Base-by-base conservation (phyloP, 1,140 invertebrate genomes). In the Amphibalanus amphitrite region DNA sequence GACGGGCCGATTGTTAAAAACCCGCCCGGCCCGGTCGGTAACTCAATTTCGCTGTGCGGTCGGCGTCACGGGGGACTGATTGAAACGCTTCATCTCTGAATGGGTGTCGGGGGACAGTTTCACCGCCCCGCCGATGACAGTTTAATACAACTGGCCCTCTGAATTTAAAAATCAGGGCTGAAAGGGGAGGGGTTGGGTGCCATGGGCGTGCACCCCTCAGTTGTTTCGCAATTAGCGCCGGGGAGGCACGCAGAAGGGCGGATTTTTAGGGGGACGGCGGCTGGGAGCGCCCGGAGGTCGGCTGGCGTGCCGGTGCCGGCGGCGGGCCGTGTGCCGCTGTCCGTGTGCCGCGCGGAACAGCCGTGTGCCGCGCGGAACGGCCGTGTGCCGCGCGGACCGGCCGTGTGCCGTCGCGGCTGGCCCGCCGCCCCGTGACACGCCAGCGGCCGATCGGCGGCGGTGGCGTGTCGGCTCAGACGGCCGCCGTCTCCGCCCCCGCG, bases 211-310 rank as follows among this genome's bases (percentile, higher is more conserved):
- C 47, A 20, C 47, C 33, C 13, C 47, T 59, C 20, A 8, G 10
- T 59, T 59, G 47, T 59, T 59, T 59, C 47, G 47, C 47, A 59
- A 59, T 59, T 59, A 59, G 47, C 47, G 47, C 47, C 47, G 47
- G 47, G 6, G 47, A 59, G 47, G 47, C 13, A 59, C 47, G 47
- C 20, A 23, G 47, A 8, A 6, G 47, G 47, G 33, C 33, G 33
- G 33, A 6, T 4, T 38, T 38, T 15, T 4, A 38, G 33, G 33
- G 33, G 33, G 33, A 38, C 33, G 33, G 33, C 15, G 33, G 33
- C 33, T 38, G 33, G 33, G 33, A 38, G 15, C 33, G 33, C 4
- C 33, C 33, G 33, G 33, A 15, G 33, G 15, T 38, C 15, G 15
- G 33, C 33, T 38, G 33, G 33, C 33, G 33, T 38, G 33, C 33